Base-by-base conservation (phyloP, 2,888 invertebrate species). In the Ctena decussata region DNA sequence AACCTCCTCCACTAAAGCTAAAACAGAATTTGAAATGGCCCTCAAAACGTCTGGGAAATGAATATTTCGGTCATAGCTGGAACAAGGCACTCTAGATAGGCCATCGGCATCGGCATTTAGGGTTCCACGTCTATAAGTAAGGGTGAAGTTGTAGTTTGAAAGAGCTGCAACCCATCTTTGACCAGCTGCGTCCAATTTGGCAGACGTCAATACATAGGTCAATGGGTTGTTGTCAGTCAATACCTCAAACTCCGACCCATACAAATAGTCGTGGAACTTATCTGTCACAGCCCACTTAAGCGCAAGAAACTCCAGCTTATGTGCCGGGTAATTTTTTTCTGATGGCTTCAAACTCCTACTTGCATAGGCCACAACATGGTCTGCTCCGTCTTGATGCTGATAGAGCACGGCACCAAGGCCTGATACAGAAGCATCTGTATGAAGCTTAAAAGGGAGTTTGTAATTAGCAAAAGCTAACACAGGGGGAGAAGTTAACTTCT, bases 281-380 rank as follows among this genome's bases (percentile, higher is more conserved):
- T 44, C 76, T 27, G 75, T 75, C n/a, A 77, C 27, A 18, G 81
- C 84, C 80, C 84, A 80, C 46, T 84, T 84, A 6, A 84, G 37
- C 35, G 49, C 39, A 11, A 84, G 53, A 44, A 72, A 84, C 39
- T 83, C 83, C 53, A 74, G 30, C n/a, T 79, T 80, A 60, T 84
- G 60, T 15, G 80, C 84, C 1, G 76, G 46, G 30, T 78, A 77
- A 37, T 85, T 77, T 0, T 27, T 35, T 46, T 46, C n/a, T n/a
- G n/a, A n/a, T n/a, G 41, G 41, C 15, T 41, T 41, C 8, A 41
- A 15, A 41, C 41, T 41, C 15, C 41, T 41, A 41, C 41, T 41
- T 15, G 41, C 41, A 41, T 41, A 41, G 6, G 41, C 6, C 41
- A 41, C 41, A 41, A 41, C 41, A 11, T 15, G 6, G 41, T 41